Evolutionary conservation across 2,888 invertebrate species (phyloP).

Genomic region (Synanthedon formicaeformis): DNA sequence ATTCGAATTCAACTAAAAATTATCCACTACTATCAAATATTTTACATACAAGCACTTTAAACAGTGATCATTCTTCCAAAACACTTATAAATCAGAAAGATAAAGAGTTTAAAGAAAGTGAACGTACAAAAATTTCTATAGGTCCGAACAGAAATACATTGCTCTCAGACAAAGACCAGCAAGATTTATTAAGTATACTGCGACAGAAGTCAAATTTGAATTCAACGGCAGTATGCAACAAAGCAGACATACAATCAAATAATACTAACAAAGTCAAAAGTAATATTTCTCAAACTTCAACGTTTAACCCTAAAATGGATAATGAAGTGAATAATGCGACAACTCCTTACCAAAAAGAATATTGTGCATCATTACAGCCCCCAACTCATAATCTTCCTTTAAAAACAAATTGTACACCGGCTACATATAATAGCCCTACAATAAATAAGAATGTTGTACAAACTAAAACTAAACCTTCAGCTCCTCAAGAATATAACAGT

Average conservation of each 20-base stretch:
- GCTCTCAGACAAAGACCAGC: conserved; percentile 35
- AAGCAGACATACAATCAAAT: neutral
- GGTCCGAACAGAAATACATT: conserved; percentile 8
- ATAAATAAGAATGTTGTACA: neutral
- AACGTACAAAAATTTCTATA: conserved; percentile 3
- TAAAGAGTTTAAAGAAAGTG: conserved; percentile 4
- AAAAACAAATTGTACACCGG: neutral
- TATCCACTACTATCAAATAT: neutral
- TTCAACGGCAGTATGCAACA: neutral
- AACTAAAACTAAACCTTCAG: neutral
- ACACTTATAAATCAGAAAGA: neutral
- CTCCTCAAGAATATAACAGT: neutral
- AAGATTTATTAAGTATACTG: conserved; percentile 34
- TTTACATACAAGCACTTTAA: neutral
- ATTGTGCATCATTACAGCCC: neutral
- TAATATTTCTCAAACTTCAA: neutral
- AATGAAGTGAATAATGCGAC: neutral
- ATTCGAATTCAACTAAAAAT: neutral
- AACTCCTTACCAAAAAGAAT: neutral
- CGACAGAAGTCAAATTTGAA: conserved; percentile 17
- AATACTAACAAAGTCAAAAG: too few species aligned
- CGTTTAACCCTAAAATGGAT: neutral
- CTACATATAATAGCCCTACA: neutral
- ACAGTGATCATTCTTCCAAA: neutral
- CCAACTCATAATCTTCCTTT: neutral